phyloP scores from a whole-genome alignment of 2,113 vertebrate species.

The Diphyllodes magnificus region DNA sequence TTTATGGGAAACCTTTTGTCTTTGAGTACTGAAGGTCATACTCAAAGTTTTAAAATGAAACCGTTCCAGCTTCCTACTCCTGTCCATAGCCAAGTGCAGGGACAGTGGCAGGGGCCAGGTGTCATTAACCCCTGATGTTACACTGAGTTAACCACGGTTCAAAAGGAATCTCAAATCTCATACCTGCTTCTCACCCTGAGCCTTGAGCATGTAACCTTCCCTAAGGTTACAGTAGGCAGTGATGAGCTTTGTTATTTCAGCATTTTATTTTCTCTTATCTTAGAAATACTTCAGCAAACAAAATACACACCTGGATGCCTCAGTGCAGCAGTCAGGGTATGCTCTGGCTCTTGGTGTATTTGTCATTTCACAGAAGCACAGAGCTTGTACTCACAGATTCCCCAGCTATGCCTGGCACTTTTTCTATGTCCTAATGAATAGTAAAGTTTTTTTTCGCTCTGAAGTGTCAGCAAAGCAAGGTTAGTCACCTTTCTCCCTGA shows the following conservation, averaged over 20 bases:
- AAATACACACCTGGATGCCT: background rate
- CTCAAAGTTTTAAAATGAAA: background rate
- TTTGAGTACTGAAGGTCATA: background rate
- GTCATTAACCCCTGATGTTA: background rate
- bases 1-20: background rate
- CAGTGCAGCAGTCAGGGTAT: background rate
- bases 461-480: background rate
- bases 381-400: background rate
- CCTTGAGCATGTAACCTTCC: background rate
- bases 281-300: background rate
- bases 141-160: background rate
- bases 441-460: background rate
- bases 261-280: background rate
- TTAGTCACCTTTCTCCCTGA: background rate
- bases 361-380: background rate
- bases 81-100: background rate
- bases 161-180: background rate
- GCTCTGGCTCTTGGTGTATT: background rate
- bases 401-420: background rate
- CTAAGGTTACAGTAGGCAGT: background rate
- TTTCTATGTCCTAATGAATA: background rate
- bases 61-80: background rate
- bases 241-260: background rate
- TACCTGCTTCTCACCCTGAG: background rate
- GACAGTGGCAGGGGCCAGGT: background rate